These are phyloP conservation scores for Smithornis capensis DNA, from an alignment of 2,113 vertebrate genomes.

Conservation along the genomic window DNA sequence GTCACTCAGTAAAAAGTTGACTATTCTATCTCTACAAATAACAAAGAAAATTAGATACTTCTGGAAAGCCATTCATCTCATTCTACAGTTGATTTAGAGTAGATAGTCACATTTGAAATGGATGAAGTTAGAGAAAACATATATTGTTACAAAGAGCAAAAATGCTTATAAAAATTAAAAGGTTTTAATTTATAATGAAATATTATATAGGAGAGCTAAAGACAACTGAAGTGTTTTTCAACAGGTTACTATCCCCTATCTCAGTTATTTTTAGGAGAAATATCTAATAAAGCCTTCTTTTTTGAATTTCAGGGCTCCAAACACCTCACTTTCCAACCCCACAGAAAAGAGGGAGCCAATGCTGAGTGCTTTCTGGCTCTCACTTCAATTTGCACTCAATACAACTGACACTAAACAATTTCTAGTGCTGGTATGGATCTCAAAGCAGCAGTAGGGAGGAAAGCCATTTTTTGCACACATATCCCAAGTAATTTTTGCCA, in stretches of 20 bases:
- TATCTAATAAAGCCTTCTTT: neutral
- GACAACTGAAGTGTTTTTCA: neutral
- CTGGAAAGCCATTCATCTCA: neutral
- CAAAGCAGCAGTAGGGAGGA: neutral
- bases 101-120: neutral
- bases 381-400: neutral
- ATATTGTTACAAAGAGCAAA: neutral
- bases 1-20: neutral
- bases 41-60: neutral
- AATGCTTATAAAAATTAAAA: accelerated
- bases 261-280: neutral
- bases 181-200: neutral
- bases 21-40: neutral
- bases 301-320: neutral
- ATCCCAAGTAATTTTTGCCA: neutral
- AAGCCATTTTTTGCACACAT: neutral
- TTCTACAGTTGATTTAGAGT: neutral
- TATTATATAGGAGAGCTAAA: neutral
- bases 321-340: accelerated
- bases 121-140: neutral
- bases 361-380: neutral
- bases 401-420: neutral
- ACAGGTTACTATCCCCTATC: neutral
- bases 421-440: neutral
- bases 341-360: neutral